A percentile compares a stretch with the other conserved stretches of the same genome.
Conservation (phyloP, 2,113 vertebrate species). For the Noctilio leporinus region DNA sequence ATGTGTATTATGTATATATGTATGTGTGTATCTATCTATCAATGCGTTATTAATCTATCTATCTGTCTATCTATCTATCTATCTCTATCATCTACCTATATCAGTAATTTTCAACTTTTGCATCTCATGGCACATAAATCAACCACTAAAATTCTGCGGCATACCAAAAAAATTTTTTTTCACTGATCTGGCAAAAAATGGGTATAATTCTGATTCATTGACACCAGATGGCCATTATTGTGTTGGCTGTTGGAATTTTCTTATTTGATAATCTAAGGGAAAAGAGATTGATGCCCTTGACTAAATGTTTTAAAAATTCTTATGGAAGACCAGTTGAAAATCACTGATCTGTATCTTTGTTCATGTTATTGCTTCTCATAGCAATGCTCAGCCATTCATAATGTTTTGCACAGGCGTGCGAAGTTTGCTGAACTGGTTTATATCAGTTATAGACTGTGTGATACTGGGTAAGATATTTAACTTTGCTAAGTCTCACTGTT, state of each 20-base stretch:
- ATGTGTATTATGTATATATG: neutral
- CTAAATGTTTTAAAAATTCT: too few species aligned
- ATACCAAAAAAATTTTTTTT: neutral
- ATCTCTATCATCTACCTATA: neutral
- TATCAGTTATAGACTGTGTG: neutral
- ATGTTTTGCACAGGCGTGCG: neutral
- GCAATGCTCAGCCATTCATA: neutral
- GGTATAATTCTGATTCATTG: neutral
- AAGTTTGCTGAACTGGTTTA: neutral
- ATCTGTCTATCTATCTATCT: too few species aligned
- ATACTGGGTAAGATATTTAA: neutral
- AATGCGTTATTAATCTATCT: too few species aligned
- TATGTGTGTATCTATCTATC: neutral
- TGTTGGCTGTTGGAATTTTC: neutral
- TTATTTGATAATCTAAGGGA: too few species aligned
- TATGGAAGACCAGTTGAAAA: too few species aligned
- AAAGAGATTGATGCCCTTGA: too few species aligned
- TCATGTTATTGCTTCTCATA: neutral
- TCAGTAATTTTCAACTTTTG: neutral
- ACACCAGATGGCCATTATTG: neutral
- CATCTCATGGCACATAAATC: neutral
- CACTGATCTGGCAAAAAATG: neutral
- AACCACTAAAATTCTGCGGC: neutral
- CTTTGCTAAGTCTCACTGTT: neutral
- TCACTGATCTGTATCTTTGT: neutral